Evolutionary conservation across 2,113 vertebrate species (phyloP).

Genomic region (Chloroceryle aenea): DNA sequence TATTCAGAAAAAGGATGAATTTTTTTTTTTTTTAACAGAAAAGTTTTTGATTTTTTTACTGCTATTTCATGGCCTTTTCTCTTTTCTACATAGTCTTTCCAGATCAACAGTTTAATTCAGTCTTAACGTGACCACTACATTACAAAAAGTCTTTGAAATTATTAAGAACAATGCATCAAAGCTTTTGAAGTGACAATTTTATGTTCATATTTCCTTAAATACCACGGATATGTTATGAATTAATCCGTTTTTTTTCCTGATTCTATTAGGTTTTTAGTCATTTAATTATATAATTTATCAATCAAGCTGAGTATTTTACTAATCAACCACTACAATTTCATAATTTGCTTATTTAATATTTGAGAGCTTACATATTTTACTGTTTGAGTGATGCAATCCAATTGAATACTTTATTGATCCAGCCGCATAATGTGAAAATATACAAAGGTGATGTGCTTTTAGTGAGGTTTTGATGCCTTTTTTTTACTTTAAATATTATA

Average conservation of each 20-base stretch:
- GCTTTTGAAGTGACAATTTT: not conserved
- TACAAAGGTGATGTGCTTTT: not conserved
- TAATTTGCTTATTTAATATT: conserved; percentile 28
- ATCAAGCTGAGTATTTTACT: conserved; percentile 53
- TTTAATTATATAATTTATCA: conserved; percentile 21
- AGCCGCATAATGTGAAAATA: not conserved
- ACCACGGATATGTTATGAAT: conserved; percentile 20
- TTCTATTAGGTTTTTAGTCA: not conserved
- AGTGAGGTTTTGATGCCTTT: not conserved
- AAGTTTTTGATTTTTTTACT: not conserved
- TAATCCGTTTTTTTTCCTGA: not conserved
- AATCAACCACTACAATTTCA: not conserved
- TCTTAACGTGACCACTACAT: not conserved
- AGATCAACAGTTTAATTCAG: not conserved
- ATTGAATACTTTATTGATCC: not conserved
- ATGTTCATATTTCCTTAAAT: not conserved
- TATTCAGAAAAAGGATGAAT: not conserved
- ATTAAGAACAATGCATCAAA: not conserved
- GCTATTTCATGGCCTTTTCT: not conserved
- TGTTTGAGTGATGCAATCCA: not conserved
- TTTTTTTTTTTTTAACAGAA: not conserved
- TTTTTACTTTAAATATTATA: not conserved
- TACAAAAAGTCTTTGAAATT: not conserved
- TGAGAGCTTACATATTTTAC: not conserved
- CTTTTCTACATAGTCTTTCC: not conserved